Base-by-base conservation (phyloP, 2,113 vertebrate species). In the Thunnus maccoyii region DNA sequence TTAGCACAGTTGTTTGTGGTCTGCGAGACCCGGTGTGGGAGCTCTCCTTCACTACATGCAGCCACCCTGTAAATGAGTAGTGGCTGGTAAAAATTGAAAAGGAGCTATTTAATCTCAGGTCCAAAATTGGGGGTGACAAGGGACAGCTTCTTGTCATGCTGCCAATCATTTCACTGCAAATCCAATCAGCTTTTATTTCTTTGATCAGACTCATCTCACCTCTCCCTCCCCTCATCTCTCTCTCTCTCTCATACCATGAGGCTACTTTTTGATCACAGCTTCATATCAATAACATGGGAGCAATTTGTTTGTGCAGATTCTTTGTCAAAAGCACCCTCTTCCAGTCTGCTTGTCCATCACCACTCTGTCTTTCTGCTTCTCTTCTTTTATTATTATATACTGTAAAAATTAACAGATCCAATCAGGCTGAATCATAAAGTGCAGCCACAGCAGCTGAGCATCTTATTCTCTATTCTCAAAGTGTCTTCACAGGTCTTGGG, bases 111-210 rank as follows among this genome's bases (percentile, higher is more conserved):
- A 41, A 41, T 41, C 54, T 15, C 48, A 48, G 67, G 50, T 50
- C 25, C n/a, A 41, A 47, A 27, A 32, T 16, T 58, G 32, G 48
- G 15, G 10, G 11, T 14, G 52, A 70, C 63, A 17, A 64, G n/a
- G 30, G 47, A 36, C 65, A 30, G 36, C 54, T 22, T 46, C 30
- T n/a, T 57, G 14, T 57, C 56, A 52, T 13, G 20, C 56, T 55
- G 61, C 32, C 36, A 48, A 27, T 47, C 55, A 62, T 72, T 78
- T 30, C 9, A 44, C 55, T 58, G 73, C 50, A 20, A 54, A 78
- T 74, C 48, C 87, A 86, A 89, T 89, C 83, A 77, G 76, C 14
- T 71, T 77, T 86, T 13, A 78, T 78, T 80, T 22, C 48, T 72
- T 66, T 46, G 48, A 74, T 80, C 78, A 61, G 77, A 73, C 54